phyloP scores from a whole-genome alignment of 2,888 invertebrate species.

The Andrena praecox region DNA sequence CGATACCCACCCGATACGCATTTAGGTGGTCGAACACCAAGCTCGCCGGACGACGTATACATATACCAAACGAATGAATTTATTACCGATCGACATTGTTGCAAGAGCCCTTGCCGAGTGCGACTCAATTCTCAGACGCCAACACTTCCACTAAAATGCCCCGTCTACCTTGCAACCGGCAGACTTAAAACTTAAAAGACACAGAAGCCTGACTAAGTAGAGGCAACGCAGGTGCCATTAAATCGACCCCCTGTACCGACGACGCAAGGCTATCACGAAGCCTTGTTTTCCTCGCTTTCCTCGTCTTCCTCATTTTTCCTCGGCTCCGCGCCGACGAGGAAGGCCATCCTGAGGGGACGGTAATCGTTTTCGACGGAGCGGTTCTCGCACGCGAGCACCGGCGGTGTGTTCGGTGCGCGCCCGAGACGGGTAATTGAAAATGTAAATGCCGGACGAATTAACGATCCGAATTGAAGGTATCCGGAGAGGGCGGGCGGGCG shows the following conservation, averaged over 20 bases:
- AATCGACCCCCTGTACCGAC: not conserved
- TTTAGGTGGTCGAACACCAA: not conserved
- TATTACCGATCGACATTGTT: not conserved
- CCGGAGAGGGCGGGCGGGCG: constrained; percentile 41
- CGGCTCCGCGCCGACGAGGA: not conserved
- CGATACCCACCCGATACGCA: not conserved
- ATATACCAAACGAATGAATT: constrained; percentile 28
- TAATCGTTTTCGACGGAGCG: constrained; percentile 32
- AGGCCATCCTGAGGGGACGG: not conserved
- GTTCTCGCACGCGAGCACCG: constrained; percentile 34
- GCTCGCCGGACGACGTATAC: not conserved
- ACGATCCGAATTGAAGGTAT: constrained; percentile 71
- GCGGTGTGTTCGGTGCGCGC: constrained; percentile 5
- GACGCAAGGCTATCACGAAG: not conserved
- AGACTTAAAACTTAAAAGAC: not conserved
- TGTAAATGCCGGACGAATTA: constrained; percentile 77
- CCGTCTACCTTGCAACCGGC: not conserved
- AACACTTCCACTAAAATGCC: not conserved
- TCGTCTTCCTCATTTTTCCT: constrained; percentile 15
- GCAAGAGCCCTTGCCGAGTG: not conserved
- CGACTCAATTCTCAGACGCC: constrained; percentile 13
- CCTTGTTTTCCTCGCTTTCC: constrained; percentile 2
- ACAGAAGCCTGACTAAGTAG: not conserved
- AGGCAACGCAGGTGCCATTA: not conserved
- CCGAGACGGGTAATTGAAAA: constrained; percentile 76